phyloP scores from a whole-genome alignment of 2,797 vertebrate species.

The Megalops cyprinoides region DNA sequence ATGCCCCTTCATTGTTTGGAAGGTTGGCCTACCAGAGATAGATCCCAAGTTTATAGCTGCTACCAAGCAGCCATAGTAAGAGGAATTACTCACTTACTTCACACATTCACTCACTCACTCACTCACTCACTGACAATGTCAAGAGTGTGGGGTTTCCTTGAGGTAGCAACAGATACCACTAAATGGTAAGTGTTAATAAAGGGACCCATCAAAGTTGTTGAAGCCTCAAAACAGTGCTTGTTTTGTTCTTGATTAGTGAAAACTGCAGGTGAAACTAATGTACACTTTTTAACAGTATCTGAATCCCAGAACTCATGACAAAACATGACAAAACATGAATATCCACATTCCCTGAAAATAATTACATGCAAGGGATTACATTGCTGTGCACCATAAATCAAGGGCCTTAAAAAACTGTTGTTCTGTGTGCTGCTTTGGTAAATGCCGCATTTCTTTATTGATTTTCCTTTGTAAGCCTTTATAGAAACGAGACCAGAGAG shows the following conservation, averaged over 20 bases:
- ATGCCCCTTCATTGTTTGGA: background rate
- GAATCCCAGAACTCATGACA: background rate
- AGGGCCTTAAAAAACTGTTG: background rate
- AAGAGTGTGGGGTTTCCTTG: background rate
- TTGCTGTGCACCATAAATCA: background rate
- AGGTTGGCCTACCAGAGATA: background rate
- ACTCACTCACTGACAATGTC: background rate
- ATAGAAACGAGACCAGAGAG: background rate
- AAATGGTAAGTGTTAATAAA: background rate
- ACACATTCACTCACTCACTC: background rate
- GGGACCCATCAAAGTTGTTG: background rate
- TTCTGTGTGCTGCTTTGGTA: background rate
- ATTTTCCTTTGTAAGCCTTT: constrained; percentile 9
- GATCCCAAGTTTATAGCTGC: background rate
- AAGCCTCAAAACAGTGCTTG: background rate
- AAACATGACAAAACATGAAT: background rate
- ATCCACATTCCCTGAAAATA: background rate
- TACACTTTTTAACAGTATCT: background rate
- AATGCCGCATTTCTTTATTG: background rate
- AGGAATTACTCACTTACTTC: background rate
- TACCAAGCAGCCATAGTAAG: background rate
- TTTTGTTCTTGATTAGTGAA: background rate
- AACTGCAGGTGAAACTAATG: background rate
- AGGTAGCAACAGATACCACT: background rate
- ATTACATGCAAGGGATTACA: background rate